These are phyloP conservation scores for Rambutsinella grinnellia DNA, from an alignment of 2,888 invertebrate species.

Conservation along the genomic window DNA sequence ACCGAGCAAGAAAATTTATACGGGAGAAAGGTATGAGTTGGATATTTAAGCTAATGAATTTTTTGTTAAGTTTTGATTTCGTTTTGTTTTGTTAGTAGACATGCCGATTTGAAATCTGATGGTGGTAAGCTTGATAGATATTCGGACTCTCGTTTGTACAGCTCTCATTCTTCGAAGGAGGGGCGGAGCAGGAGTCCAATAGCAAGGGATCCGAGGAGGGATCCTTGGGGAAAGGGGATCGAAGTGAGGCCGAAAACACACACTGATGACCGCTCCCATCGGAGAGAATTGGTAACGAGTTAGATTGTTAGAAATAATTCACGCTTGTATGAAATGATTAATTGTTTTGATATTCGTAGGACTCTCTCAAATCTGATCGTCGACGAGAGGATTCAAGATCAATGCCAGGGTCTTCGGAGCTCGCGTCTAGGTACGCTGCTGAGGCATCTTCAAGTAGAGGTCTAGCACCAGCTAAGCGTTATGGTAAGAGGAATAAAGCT, in stretches of 20 bases:
- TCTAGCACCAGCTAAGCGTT: not conserved
- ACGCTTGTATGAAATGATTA: not conserved
- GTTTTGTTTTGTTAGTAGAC: not conserved
- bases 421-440: constrained; percentile 16
- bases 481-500: not conserved
- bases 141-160: constrained; percentile 8
- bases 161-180: not conserved
- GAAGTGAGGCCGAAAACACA: constrained; percentile 23
- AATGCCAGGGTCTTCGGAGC: constrained; percentile 9
- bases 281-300: constrained; percentile 37
- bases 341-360: not conserved
- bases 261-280: constrained; percentile 30
- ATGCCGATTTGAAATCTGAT: too few species aligned
- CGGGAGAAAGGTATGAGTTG: constrained; percentile 21
- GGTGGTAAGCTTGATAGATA: too few species aligned
- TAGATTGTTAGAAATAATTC: too few species aligned
- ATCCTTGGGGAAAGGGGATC: constrained; percentile 32
- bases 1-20: constrained; percentile 39
- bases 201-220: constrained; percentile 22
- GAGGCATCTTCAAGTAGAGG: constrained; percentile 19
- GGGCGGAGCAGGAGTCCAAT: constrained; percentile 24
- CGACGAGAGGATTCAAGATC: constrained; percentile 38
- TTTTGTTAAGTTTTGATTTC: not conserved
- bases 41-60: not conserved
- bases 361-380: constrained; percentile 18